Conservation (phyloP, 2,113 vertebrate genomes). For the Penelope pileata region DNA sequence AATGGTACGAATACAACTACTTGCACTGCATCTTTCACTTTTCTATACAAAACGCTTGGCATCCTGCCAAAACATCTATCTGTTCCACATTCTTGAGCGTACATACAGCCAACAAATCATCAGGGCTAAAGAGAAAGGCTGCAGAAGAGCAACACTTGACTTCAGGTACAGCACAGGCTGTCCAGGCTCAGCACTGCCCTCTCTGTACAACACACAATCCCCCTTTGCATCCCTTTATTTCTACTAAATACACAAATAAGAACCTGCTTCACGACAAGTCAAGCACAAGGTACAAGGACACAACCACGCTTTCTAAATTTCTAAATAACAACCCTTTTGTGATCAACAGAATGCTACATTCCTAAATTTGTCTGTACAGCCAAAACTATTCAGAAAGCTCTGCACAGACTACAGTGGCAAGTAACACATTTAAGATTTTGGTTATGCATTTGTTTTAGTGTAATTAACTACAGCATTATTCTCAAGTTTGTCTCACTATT, state of each 20-base stretch:
- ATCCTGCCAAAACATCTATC: neutral
- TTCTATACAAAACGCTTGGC: neutral
- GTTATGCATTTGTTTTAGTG: neutral
- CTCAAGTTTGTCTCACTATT: neutral
- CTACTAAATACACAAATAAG: neutral
- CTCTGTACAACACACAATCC: neutral
- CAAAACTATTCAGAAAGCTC: neutral
- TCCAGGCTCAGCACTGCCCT: neutral
- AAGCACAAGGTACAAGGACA: neutral
- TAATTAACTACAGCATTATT: neutral
- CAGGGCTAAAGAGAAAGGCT: neutral
- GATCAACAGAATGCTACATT: accelerated
- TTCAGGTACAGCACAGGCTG: neutral
- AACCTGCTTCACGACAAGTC: neutral
- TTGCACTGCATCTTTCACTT: neutral
- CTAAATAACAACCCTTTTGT: neutral
- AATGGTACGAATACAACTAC: neutral
- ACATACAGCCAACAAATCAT: neutral
- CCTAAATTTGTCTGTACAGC: neutral
- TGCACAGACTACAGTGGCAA: neutral
- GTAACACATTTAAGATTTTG: neutral
- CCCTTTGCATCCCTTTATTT: neutral
- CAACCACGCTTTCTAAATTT: neutral
- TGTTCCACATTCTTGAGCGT: neutral
- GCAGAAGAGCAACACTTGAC: neutral